A percentile compares a stretch with the other conserved stretches of the same genome.
Evolutionary conservation across 2,113 vertebrate species (phyloP).

Genomic region (Myrmophylax atrothorax): DNA sequence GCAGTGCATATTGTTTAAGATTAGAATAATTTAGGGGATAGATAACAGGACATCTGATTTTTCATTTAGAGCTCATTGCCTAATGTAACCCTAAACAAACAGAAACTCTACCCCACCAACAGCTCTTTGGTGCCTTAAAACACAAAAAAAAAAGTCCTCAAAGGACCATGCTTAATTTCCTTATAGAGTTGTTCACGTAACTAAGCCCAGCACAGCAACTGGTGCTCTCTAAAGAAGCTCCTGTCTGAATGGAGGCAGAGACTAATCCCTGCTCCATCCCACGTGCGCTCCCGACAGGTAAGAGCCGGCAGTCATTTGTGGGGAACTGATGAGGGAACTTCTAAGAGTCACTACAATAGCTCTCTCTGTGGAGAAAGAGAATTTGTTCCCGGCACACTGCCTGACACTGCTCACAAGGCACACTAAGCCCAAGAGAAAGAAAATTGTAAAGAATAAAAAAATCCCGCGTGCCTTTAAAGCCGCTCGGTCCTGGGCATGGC

Average conservation of each 20-base stretch:
- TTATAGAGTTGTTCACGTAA: background rate
- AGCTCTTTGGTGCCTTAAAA: background rate
- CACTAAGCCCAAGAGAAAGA: background rate
- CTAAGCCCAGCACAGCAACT: background rate
- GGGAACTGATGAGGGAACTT: background rate
- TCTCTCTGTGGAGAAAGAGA: background rate
- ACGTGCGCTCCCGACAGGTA: background rate
- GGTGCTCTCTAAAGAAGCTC: background rate
- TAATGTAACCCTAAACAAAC: background rate
- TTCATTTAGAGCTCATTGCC: conserved; percentile 10
- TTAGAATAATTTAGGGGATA: background rate
- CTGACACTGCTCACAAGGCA: conserved; percentile 5
- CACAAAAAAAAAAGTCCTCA: background rate
- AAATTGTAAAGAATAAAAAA: background rate
- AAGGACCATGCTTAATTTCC: background rate
- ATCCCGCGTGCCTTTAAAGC: background rate
- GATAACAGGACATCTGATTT: background rate
- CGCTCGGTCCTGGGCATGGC: background rate
- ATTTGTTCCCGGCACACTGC: background rate
- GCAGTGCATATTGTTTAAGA: background rate
- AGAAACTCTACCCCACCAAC: background rate
- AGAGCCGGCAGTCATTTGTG: background rate
- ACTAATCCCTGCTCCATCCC: background rate
- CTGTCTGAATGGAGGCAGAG: background rate
- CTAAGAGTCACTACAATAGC: conserved; percentile 5